These are phyloP conservation scores for Chaetodon trifascialis DNA, from an alignment of 2,113 vertebrate species.

Conservation along the genomic window DNA sequence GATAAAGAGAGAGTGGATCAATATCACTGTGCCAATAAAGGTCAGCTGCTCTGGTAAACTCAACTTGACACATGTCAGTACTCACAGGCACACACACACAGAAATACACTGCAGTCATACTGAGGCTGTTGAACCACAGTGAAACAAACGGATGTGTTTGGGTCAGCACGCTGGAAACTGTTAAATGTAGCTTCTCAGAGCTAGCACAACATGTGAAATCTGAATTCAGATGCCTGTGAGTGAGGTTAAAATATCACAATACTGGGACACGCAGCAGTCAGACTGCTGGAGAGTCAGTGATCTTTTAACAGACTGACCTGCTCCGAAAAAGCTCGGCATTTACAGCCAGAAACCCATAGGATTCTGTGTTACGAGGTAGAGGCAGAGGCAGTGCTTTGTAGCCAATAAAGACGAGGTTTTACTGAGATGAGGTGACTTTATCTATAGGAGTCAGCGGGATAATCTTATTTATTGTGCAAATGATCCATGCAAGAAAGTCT, in stretches of 20 bases:
- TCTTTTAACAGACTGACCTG: neutral
- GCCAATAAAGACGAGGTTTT: neutral
- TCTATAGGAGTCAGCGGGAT: neutral
- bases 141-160: constrained; percentile 6
- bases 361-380: neutral
- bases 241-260: constrained; percentile 22
- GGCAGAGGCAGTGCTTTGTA: neutral
- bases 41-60: constrained; percentile 65
- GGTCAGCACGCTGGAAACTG: constrained; percentile 1
- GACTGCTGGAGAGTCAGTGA: too few relatives aligned
- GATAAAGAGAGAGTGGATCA: constrained; percentile 55
- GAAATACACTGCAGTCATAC: constrained; percentile 12
- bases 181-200: constrained; percentile 5
- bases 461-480: neutral
- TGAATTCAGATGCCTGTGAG: constrained; percentile 13
- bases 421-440: neutral
- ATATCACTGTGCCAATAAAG: constrained; percentile 59
- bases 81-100: constrained; percentile 11
- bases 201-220: constrained; percentile 5
- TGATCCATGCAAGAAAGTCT: neutral
- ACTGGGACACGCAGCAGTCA: neutral
- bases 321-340: neutral
- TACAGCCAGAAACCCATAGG: neutral
- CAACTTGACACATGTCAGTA: constrained; percentile 68
- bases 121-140: constrained; percentile 5